Evolutionary conservation across 2,888 invertebrate genomes (phyloP).

Genomic region (Branchipolynoe longqiensis): DNA sequence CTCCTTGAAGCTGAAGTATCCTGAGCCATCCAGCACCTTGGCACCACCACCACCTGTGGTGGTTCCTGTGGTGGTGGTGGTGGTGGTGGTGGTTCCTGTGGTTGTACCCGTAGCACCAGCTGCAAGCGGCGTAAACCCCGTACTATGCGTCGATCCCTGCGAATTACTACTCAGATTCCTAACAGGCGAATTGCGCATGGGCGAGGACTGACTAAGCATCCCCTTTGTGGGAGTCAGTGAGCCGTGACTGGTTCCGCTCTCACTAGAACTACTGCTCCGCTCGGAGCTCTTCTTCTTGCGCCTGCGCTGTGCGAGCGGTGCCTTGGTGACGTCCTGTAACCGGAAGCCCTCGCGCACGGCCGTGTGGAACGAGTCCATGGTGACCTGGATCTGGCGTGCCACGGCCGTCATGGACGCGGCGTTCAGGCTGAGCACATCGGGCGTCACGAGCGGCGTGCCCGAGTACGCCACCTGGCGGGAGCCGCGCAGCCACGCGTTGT

Average conservation of each 20-base stretch:
- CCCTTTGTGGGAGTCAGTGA: conserved; percentile 65
- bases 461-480: conserved; percentile 69
- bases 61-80: conserved; percentile 71
- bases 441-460: conserved; percentile 85
- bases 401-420: conserved; percentile 80
- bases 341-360: conserved; percentile 89
- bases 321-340: conserved; percentile 87
- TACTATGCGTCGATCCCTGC: conserved; percentile 68
- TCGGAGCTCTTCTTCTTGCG: conserved; percentile 84
- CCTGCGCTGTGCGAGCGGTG: conserved; percentile 87
- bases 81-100: conserved; percentile 62
- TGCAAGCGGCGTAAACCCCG: conserved; percentile 73
- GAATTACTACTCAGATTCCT: conserved; percentile 72
- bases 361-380: conserved; percentile 87
- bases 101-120: not conserved
- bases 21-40: conserved; percentile 67
- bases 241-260: conserved; percentile 75
- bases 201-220: conserved; percentile 67
- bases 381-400: conserved; percentile 85
- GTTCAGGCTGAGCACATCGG: conserved; percentile 84
- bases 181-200: conserved; percentile 66
- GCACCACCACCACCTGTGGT: too few species aligned
- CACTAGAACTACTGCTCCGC: conserved; percentile 74
- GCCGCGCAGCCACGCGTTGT: conserved; percentile 86
- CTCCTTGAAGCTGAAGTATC: conserved; percentile 64